A percentile compares a stretch with the other conserved stretches of the same genome.
phyloP scores from a whole-genome alignment of 2,888 invertebrate species.

The Diachrysia chrysitis region DNA sequence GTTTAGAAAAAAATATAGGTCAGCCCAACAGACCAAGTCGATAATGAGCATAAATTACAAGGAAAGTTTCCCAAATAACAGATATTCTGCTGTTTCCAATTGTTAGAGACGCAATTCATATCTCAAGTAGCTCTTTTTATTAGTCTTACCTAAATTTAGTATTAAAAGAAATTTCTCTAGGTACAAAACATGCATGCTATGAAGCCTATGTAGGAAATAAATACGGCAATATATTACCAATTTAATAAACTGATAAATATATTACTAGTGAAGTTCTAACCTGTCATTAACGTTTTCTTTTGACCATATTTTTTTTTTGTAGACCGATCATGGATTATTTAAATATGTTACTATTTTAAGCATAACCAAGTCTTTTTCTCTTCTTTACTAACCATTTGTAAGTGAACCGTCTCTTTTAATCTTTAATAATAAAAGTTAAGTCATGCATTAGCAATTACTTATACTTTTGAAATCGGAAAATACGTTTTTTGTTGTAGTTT shows the following conservation, averaged over 20 bases:
- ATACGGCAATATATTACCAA: neutral
- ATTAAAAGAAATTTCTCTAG: neutral
- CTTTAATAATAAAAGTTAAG: no score
- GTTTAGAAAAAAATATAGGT: constrained; percentile 1
- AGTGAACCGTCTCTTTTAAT: no score
- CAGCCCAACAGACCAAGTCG: neutral
- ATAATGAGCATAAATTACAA: neutral
- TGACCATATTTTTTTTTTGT: neutral
- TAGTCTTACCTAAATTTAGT: neutral
- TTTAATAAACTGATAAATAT: neutral
- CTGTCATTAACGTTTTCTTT: neutral
- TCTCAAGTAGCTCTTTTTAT: neutral
- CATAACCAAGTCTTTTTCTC: no score
- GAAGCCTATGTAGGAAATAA: neutral
- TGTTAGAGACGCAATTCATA: neutral
- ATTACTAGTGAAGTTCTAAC: no score
- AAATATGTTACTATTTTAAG: no score
- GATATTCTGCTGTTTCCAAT: neutral
- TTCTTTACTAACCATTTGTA: no score
- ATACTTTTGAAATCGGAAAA: no score
- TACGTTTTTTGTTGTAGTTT: no score
- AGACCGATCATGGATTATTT: neutral
- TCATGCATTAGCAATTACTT: no score
- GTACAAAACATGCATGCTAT: no score
- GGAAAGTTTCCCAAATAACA: neutral